These are phyloP conservation scores for Sceloporus tristichus DNA, from an alignment of 2,113 vertebrate genomes.

Conservation along the genomic window DNA sequence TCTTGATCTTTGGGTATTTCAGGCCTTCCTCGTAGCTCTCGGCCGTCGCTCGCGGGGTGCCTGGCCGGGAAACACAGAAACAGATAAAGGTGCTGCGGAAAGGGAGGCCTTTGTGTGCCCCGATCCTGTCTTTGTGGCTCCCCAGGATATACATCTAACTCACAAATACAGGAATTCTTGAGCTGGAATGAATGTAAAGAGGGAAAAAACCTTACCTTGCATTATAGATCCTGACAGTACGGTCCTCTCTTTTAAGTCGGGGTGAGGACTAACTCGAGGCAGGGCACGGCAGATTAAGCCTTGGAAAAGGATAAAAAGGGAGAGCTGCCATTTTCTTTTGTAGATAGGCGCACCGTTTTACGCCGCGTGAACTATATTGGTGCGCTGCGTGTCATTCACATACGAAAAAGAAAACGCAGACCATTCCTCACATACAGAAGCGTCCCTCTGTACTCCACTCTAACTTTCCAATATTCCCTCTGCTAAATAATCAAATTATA, in stretches of 20 bases:
- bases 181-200: too few species aligned
- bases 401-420: too few species aligned
- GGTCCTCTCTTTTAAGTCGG: conserved; percentile 91
- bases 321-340: background rate
- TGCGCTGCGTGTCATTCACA: too few species aligned
- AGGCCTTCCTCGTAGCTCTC: conserved; percentile 93
- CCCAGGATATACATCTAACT: too few species aligned
- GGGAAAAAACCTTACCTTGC: conserved; percentile 85
- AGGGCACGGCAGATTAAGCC: conserved; percentile 94
- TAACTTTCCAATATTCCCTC: too few species aligned
- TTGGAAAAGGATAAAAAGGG: conserved; percentile 62
- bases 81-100: background rate
- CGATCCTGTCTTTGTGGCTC: too few species aligned
- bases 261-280: conserved; percentile 90
- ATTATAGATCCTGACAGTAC: conserved; percentile 95
- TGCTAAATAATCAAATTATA: too few species aligned
- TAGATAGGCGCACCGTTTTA: background rate
- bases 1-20: conserved; percentile 96
- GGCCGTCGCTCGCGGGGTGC: conserved; percentile 90
- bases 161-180: too few species aligned
- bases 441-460: too few species aligned
- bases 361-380: background rate
- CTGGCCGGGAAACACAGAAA: conserved; percentile 68
- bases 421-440: too few species aligned
- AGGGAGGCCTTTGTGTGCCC: too few species aligned